Base-by-base conservation (phyloP, 2,888 invertebrate genomes). In the Nysson spinosus region DNA sequence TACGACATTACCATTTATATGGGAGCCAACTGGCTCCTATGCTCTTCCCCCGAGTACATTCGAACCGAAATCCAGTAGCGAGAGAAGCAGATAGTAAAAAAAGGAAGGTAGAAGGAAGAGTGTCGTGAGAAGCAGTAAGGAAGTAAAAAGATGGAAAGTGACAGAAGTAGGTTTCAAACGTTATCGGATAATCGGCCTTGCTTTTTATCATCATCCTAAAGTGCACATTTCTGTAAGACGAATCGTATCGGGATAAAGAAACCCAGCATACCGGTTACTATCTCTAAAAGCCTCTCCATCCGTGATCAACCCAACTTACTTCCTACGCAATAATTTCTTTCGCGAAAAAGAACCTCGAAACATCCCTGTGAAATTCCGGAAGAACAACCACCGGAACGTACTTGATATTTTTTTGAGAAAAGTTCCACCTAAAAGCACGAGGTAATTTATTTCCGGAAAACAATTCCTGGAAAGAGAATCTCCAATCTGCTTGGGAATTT, bases 201-300 rank as follows among this genome's bases (percentile, higher is more conserved):
- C 51, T 72, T 72, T 61, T 73, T 73, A 62, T 55, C 57, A 50
- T 42, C 57, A 43, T 22, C 44, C 44, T 39, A 56, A 60, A 72
- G 73, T 72, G 69, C 73, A 69, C 65, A 57, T 72, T 42, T 65
- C 67, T 58, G 66, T 58, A 65, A 66, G 66, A 65, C 58, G 67
- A 50, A 65, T 65, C 67, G 17, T 46, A 32, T 28, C 19, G 52
- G 32, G 30, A 5, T 6, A 6, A 20, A 56, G 58, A 65, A 64
- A 66, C 50, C 16, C 3, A 19, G 6, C 17, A 5, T 11, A 19
- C 9, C 19, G 4, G 19, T 19, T 9, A 5, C 11, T 34, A 12
- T 24, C 20, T 20, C 28, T 0, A 17, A 19, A 35, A 39, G 28
- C 19, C 24, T 9, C 7, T 19, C 11, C 16, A 4, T 9, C 42